These are phyloP conservation scores for Peromyscus nudipes DNA, from an alignment of 2,797 vertebrate genomes.

Conservation along the genomic window DNA sequence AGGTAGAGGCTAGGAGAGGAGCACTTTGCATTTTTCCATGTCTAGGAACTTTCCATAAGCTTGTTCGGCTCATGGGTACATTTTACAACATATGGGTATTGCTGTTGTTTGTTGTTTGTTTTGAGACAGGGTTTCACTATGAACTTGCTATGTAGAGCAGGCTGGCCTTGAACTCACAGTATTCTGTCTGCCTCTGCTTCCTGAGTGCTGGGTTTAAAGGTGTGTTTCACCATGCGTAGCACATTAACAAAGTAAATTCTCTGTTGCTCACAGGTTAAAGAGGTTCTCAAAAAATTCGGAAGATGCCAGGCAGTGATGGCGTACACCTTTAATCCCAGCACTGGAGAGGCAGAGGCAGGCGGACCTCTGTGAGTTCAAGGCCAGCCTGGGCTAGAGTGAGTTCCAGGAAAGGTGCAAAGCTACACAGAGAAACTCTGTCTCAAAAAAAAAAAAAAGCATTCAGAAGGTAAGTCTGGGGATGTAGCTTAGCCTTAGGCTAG, in stretches of 20 bases:
- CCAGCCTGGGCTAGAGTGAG: too few species aligned
- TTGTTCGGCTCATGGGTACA: slow-evolving; percentile 22
- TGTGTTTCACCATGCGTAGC: neutral
- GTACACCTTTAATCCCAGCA: too few species aligned
- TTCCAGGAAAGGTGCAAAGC: too few species aligned
- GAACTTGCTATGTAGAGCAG: neutral
- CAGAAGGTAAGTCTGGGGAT: neutral
- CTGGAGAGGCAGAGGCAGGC: too few species aligned
- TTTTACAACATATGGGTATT: slow-evolving; percentile 5
- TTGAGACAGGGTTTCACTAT: neutral
- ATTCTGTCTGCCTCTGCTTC: neutral
- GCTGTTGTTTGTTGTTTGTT: neutral
- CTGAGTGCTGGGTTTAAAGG: neutral
- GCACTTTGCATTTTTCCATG: slow-evolving; percentile 28
- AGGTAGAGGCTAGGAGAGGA: neutral
- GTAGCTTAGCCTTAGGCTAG: neutral
- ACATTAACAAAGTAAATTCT: slow-evolving; percentile 6
- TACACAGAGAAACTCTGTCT: too few species aligned
- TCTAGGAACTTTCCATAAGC: neutral
- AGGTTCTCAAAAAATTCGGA: neutral
- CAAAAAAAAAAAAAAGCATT: neutral
- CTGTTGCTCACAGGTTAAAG: slow-evolving; percentile 1
- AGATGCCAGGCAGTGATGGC: too few species aligned
- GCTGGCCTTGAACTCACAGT: neutral
- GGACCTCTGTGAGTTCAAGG: too few species aligned